These are phyloP conservation scores for Opisthocomus hoazin DNA, from an alignment of 2,113 vertebrate species.

Conservation along the genomic window DNA sequence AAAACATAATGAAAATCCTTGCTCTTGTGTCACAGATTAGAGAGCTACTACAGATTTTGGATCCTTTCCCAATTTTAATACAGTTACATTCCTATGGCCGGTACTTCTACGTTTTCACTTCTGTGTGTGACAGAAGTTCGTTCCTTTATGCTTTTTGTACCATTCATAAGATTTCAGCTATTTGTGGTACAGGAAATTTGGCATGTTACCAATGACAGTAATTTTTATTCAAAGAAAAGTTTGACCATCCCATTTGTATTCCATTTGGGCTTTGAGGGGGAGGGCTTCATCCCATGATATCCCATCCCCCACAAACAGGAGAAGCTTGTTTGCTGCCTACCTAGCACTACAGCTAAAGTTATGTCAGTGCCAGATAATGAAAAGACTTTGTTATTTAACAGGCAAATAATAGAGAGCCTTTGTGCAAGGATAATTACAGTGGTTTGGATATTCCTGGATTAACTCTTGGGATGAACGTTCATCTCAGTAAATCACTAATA, in stretches of 20 bases:
- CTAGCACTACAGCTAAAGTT: conserved; percentile 37
- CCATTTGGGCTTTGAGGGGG: neutral
- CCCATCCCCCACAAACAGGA: neutral
- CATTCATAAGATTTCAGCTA: neutral
- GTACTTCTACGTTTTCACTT: neutral
- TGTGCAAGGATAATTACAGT: conserved; percentile 45
- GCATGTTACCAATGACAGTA: neutral
- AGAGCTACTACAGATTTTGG: neutral
- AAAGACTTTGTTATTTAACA: conserved; percentile 45
- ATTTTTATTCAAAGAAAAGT: neutral
- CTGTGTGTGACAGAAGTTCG: neutral
- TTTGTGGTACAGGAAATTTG: neutral
- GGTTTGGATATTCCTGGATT: conserved; percentile 35
- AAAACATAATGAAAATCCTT: conserved; percentile 54
- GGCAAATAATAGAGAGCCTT: conserved; percentile 47
- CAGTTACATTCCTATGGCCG: conserved; percentile 1
- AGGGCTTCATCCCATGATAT: neutral
- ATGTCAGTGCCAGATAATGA: conserved; percentile 41
- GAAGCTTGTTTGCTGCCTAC: conserved; percentile 1
- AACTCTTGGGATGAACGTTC: conserved; percentile 17
- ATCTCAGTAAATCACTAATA: conserved; percentile 38
- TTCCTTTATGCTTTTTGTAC: conserved; percentile 4
- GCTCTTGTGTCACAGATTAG: conserved; percentile 29
- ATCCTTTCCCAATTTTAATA: conserved; percentile 20
- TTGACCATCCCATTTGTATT: neutral